phyloP scores from a whole-genome alignment of 2,888 invertebrate genomes.

The Phortica okadai region DNA sequence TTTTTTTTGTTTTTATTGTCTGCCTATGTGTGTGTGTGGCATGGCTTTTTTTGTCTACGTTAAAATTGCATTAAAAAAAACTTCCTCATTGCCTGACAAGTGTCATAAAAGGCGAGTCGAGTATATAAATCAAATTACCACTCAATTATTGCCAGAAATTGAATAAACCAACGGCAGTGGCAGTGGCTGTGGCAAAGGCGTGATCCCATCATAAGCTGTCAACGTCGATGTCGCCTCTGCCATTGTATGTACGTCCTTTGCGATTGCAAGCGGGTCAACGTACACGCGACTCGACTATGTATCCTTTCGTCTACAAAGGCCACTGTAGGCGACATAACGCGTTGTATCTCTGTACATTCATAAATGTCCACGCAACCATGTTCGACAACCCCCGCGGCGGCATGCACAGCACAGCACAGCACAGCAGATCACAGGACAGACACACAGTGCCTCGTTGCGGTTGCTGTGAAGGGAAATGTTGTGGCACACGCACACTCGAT shows the following conservation, averaged over 20 bases:
- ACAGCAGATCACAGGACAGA: no score
- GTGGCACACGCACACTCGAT: background rate
- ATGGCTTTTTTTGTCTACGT: background rate
- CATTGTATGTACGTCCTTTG: background rate
- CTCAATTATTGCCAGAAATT: slow-evolving; percentile 11
- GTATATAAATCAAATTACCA: slow-evolving; percentile 14
- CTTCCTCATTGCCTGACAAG: background rate
- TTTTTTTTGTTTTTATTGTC: background rate
- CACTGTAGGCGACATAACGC: background rate
- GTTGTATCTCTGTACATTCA: background rate
- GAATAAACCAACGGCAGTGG: background rate
- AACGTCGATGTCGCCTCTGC: background rate
- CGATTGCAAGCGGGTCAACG: background rate
- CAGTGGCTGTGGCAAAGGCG: no score
- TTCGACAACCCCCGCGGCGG: background rate
- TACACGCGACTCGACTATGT: background rate
- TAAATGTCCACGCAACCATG: background rate
- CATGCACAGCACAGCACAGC: no score
- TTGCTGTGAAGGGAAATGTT: background rate
- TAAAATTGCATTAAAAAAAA: background rate
- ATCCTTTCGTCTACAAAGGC: background rate
- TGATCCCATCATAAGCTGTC: background rate
- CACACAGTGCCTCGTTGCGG: no score
- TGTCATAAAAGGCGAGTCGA: background rate
- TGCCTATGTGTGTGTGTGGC: background rate